phyloP scores from a whole-genome alignment of 1,140 invertebrate genomes.

The Cecropterus lyciades region DNA sequence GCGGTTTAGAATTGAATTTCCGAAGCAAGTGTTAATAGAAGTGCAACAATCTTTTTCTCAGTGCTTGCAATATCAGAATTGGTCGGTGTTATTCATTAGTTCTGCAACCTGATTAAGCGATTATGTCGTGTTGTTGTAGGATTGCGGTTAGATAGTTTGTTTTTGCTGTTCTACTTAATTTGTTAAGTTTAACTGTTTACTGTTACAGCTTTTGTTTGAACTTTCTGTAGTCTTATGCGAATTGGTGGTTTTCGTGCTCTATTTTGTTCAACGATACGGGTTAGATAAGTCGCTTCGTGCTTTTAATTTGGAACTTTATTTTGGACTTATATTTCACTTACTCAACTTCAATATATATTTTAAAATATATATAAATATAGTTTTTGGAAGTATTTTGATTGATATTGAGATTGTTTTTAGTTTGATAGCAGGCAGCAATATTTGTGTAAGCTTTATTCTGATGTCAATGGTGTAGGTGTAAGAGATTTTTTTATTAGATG shows the following conservation, averaged over 20 bases:
- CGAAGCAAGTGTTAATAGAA: constrained; percentile 66
- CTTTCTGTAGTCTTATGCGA: no score
- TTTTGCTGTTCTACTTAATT: constrained; percentile 41
- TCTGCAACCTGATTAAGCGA: constrained; percentile 51
- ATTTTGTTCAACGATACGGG: constrained; percentile 9
- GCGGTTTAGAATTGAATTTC: constrained; percentile 65
- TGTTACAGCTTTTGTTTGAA: neutral
- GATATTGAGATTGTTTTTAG: no score
- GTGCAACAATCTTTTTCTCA: constrained; percentile 68
- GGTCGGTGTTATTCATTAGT: constrained; percentile 52
- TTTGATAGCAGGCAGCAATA: no score
- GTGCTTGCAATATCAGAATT: constrained; percentile 54
- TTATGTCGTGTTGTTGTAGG: constrained; percentile 42
- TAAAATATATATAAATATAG: no score
- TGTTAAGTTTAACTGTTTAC: constrained; percentile 35
- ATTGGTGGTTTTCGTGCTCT: neutral
- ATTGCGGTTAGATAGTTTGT: constrained; percentile 26
- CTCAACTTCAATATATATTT: no score
- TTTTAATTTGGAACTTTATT: no score
- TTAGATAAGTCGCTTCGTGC: no score
- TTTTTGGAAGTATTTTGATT: no score
- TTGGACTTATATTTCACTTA: no score
- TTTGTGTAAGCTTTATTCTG: no score
- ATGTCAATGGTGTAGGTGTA: no score
- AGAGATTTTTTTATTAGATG: no score